Evolutionary conservation across 2,113 vertebrate species (phyloP), one percentile per base, ranked within the genome.

Genomic region (Trichomycterus rosablanca): DNA sequence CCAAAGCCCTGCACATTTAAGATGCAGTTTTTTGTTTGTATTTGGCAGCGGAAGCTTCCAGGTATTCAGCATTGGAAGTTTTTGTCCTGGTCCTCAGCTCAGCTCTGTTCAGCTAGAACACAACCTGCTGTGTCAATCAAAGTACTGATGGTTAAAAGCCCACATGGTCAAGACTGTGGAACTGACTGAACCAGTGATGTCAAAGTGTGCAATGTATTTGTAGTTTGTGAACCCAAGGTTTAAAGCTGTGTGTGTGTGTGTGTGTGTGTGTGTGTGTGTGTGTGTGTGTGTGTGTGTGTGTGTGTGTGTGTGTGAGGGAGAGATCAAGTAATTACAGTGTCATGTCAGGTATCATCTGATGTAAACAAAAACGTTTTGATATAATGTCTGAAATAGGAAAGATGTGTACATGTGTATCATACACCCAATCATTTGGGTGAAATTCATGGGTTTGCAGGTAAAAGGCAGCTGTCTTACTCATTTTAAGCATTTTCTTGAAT

Each of bases 301-400:
- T n/a, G n/a, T n/a, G n/a, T n/a, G n/a, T 44, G n/a, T 28, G 49
- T 60, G 65, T 67, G 56, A 43, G 35, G n/a, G n/a, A n/a, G n/a
- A n/a, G 26, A 30, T 30, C 18, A 54, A 48, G 40, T 35, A 20
- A 52, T 26, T n/a, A 19, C 23, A 37, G 59, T 57, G 23, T 51
- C 46, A 51, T 62, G 19, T 53, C 39, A 45, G 30, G 24, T 5
- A 50, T 49, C 10, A 56, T 46, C 28, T 55, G 18, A 50, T 72
- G 63, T 72, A 72, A 72, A 72, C 67, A 67, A 67, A 66, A 45
- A 8, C 7, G 40, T 57, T 66, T 67, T 63, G 59, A 52, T 16
- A 53, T 43, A 48, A 45, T 7, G 16, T 46, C 15, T 39, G 16
- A 51, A 26, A 7, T 42, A 51, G 23, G 10, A 16, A 8, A 16